Conservation (phyloP, 2,888 invertebrate genomes). For the Unio pictorum region DNA sequence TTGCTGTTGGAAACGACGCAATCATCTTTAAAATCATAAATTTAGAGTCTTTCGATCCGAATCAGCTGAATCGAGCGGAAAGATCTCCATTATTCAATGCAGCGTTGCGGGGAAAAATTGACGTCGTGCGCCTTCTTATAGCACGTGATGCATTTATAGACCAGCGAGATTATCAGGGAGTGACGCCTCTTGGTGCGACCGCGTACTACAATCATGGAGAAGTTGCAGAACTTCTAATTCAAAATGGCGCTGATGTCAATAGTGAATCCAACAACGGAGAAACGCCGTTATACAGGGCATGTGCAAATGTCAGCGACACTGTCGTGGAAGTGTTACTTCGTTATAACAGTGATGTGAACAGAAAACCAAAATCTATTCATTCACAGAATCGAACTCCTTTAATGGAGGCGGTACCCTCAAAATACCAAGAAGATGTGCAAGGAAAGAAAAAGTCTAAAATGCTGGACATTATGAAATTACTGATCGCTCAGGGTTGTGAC, state of each 20-base stretch:
- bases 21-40: slow-evolving; percentile 11
- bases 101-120: slow-evolving; percentile 8
- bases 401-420: slow-evolving; percentile 34
- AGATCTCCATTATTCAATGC: slow-evolving; percentile 20
- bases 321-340: slow-evolving; percentile 18
- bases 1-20: slow-evolving; percentile 4
- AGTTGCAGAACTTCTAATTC: slow-evolving; percentile 26
- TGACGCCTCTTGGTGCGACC: slow-evolving; percentile 33
- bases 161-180: slow-evolving; percentile 21
- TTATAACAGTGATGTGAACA: slow-evolving; percentile 23
- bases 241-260: slow-evolving; percentile 34
- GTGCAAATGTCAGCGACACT: slow-evolving; percentile 15
- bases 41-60: slow-evolving; percentile 14
- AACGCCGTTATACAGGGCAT: slow-evolving; percentile 36
- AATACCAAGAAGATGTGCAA: slow-evolving; percentile 18
- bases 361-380: slow-evolving; percentile 12
- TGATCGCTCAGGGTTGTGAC: slow-evolving; percentile 29
- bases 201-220: slow-evolving; percentile 12
- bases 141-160: slow-evolving; percentile 25
- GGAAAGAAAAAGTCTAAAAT: slow-evolving; percentile 23
- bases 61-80: slow-evolving; percentile 20
- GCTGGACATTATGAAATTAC: slow-evolving; percentile 21
- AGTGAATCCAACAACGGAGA: slow-evolving; percentile 19
- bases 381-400: slow-evolving; percentile 23
- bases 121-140: slow-evolving; percentile 9